Conservation (phyloP, 2,797 vertebrate genomes). For the Geotrypetes seraphini region DNA sequence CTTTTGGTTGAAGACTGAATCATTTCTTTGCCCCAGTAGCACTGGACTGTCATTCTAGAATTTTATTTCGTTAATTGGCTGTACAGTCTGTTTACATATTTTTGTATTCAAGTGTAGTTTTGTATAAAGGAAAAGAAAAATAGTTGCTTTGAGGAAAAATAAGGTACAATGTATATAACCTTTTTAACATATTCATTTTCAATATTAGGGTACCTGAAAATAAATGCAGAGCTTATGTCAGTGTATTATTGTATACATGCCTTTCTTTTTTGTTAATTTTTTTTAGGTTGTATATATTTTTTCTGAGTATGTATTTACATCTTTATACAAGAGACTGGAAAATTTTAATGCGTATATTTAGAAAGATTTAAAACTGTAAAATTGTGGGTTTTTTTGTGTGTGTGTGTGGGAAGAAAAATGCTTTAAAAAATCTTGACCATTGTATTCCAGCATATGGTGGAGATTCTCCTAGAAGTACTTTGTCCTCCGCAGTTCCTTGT, state of each 20-base stretch:
- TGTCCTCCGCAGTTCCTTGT: constrained; percentile 26
- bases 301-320: constrained; percentile 38
- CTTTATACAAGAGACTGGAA: constrained; percentile 50
- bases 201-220: constrained; percentile 39
- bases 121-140: constrained; percentile 41
- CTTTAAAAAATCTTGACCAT: constrained; percentile 45
- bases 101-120: constrained; percentile 68
- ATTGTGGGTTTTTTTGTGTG: constrained; percentile 31
- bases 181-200: constrained; percentile 46
- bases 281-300: constrained; percentile 40
- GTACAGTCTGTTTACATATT: constrained; percentile 66
- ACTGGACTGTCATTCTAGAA: constrained; percentile 29
- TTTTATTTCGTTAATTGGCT: constrained; percentile 41
- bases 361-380: constrained; percentile 48
- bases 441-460: constrained; percentile 45
- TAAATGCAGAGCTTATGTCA: constrained; percentile 38
- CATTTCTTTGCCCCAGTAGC: constrained; percentile 30
- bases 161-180: constrained; percentile 39
- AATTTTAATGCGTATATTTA: constrained; percentile 47
- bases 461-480: constrained; percentile 15
- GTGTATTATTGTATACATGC: constrained; percentile 44
- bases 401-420: constrained; percentile 42
- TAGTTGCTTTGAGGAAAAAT: constrained; percentile 30
- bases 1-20: constrained; percentile 11
- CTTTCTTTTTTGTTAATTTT: constrained; percentile 44